A percentile compares a stretch with the other conserved stretches of the same genome.
Conservation (phyloP, 2,113 vertebrate genomes). For the Mustelus asterias region DNA sequence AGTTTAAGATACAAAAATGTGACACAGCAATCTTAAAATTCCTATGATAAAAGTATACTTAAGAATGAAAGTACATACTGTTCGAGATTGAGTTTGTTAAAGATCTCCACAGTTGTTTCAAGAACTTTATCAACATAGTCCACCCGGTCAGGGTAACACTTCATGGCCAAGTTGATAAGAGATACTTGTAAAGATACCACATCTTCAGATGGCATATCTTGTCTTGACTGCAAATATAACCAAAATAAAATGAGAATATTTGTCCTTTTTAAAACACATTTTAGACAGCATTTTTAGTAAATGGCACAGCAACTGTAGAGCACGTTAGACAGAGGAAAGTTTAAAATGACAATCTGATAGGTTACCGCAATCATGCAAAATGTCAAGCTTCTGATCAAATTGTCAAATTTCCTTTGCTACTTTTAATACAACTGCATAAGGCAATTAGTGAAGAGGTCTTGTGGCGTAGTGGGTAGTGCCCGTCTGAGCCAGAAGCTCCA, state of each 20-base stretch:
- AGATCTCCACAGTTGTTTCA: slow-evolving; percentile 96
- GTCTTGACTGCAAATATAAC: slow-evolving; percentile 72
- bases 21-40: neutral
- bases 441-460: neutral
- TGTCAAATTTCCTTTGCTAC: neutral
- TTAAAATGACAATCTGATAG: neutral
- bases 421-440: neutral
- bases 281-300: neutral
- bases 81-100: slow-evolving; percentile 96
- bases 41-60: neutral
- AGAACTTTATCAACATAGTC: slow-evolving; percentile 97
- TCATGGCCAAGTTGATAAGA: slow-evolving; percentile 97
- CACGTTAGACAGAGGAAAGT: neutral
- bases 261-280: neutral
- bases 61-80: slow-evolving; percentile 68
- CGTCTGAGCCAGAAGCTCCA: too few relatives aligned
- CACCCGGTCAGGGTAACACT: slow-evolving; percentile 96
- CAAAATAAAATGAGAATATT: neutral
- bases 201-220: slow-evolving; percentile 98
- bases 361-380: neutral
- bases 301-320: neutral
- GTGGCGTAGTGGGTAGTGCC: too few relatives aligned
- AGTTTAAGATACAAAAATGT: neutral
- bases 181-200: slow-evolving; percentile 97
- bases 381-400: neutral